Base-by-base conservation (phyloP, 2,113 vertebrate genomes). In the Recurvirostra avosetta region DNA sequence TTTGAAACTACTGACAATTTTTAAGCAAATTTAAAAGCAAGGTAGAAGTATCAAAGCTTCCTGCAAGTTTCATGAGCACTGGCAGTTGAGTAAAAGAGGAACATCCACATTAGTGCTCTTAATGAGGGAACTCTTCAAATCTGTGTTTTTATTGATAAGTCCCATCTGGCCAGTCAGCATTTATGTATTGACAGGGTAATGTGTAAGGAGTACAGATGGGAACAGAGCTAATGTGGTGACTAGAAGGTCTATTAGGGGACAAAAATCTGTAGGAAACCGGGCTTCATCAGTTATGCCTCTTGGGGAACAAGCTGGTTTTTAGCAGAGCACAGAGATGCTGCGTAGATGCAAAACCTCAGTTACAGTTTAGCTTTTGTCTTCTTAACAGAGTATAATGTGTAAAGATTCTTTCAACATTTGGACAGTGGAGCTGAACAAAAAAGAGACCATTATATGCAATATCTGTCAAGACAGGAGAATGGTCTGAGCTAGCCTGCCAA, bases 401-500 rank as follows among this genome's bases (percentile, higher is more conserved):
- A 70, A 92, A 95, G 87, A 63, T 20, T 56, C 76, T 90, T 89
- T 90, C 65, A 95, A 90, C 20, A 15, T 92, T 95, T 89, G 43
- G 21, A 75, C 45, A 78, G 84, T 71, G 75, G 53, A 77, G 59
- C 53, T 73, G 75, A 92, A 79, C 61, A 90, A 90, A 92, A 90
- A 50, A 43, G 47, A 95, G 74, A 34, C 50, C 77, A 63, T 94
- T 89, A 87, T 95, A 66, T 71, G 49, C 21, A 81, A 49, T 93
- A 80, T 94, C 83, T 91, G 79, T 94, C 86, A 97, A 88, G 83
- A 30, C 22, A 75, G 47, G 78, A 91, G 86, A 96, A 92, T 82
- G 59, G 55, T 20, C 45, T 92, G 25, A 90, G 76, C 52, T 86
- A 92, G 85, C 47, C 49, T 96, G 84, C 78, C 93, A 88, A 90